These are phyloP conservation scores for Dryobota labecula DNA, from an alignment of 2,888 invertebrate genomes.

Conservation along the genomic window DNA sequence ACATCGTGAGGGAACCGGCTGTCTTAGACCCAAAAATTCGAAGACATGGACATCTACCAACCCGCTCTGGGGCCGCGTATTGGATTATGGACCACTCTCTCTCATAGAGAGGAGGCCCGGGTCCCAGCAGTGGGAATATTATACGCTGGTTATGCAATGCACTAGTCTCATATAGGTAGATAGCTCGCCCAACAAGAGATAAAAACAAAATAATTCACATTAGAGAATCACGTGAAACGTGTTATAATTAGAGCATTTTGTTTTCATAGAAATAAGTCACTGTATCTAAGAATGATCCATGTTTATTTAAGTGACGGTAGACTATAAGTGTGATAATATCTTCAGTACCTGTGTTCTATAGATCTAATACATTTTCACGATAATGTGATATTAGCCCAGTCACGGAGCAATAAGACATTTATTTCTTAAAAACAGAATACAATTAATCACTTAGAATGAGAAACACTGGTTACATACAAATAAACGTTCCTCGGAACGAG, in stretches of 20 bases:
- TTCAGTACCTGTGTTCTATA: not conserved
- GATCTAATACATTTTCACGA: conserved; percentile 4
- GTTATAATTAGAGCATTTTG: conserved; percentile 21
- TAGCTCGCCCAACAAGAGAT: no score
- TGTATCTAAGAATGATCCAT: not conserved
- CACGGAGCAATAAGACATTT: conserved; percentile 5
- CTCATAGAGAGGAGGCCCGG: not conserved
- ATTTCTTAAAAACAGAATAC: no score
- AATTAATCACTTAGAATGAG: no score
- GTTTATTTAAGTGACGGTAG: not conserved
- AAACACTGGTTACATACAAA: no score
- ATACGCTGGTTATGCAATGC: no score
- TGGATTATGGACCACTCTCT: not conserved
- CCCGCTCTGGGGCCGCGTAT: no score
- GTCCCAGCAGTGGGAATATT: not conserved
- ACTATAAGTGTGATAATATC: conserved; percentile 16
- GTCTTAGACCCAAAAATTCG: not conserved
- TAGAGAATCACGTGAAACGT: no score
- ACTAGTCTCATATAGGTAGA: no score
- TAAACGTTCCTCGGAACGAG: no score
- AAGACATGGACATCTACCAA: no score
- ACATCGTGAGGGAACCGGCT: no score
- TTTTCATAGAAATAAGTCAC: conserved; percentile 12
- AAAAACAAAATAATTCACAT: no score
- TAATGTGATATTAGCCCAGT: not conserved